phyloP scores from a whole-genome alignment of 2,888 invertebrate species.

The Cotesia congregata region DNA sequence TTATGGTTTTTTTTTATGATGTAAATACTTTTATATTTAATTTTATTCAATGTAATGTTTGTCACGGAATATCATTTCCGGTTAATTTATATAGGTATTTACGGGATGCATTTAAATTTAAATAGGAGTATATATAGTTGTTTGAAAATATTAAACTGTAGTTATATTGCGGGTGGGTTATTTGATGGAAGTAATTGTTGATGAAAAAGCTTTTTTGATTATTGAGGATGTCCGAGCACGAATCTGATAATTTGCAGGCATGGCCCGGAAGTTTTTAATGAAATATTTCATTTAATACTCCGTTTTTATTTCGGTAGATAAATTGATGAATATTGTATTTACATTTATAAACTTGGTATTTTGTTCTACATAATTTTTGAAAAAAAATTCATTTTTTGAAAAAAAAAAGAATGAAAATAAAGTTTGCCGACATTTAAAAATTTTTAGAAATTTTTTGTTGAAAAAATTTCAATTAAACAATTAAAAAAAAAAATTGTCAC shows the following conservation, averaged over 20 bases:
- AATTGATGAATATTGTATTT: too few species aligned
- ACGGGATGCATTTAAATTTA: not conserved
- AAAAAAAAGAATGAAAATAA: too few species aligned
- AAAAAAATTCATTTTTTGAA: too few species aligned
- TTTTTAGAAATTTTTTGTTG: too few species aligned
- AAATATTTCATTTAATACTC: not conserved
- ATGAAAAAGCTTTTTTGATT: not conserved
- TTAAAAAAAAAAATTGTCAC: too few species aligned
- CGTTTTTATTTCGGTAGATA: not conserved
- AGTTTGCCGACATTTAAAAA: too few species aligned
- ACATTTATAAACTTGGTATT: too few species aligned
- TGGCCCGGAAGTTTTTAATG: not conserved
- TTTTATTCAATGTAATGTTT: not conserved
- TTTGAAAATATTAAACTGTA: too few species aligned
- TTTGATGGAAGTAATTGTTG: not conserved
- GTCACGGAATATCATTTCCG: not conserved
- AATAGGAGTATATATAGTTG: not conserved
- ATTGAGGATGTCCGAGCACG: constrained; percentile 20
- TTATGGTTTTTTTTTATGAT: not conserved
- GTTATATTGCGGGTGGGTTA: not conserved
- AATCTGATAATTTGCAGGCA: not conserved
- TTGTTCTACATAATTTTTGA: too few species aligned
- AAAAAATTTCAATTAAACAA: too few species aligned
- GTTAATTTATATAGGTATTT: not conserved
- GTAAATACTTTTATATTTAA: not conserved